Evolutionary conservation across 2,888 invertebrate genomes (phyloP), one percentile per base, ranked within the genome.

Genomic region (Gastrophysa polygoni): DNA sequence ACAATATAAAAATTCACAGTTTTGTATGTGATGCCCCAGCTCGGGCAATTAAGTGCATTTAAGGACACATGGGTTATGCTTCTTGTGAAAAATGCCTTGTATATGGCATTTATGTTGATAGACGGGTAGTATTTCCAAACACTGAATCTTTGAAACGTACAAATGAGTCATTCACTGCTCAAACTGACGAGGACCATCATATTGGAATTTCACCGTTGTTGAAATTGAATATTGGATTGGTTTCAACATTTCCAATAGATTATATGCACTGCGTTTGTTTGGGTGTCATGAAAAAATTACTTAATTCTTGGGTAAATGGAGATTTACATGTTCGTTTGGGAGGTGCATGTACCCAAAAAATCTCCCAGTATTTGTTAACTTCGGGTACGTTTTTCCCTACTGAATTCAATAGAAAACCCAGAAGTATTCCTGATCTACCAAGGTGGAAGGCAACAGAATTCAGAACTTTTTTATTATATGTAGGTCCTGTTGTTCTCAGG

Each of bases 391-490:
- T 29, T 32, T 18, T 52, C 17, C 50, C 57, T 29, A 11, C 14
- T 28, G 62, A 62, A 59, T 50, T 63, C 32, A 60, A 60, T 46
- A 55, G 63, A 32, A 59, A 63, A 44, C 60, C 59, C 7, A 48
- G 63, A 46, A 47, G 38, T 17, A 43, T 63, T 29, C 11, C 14
- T 21, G 63, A 63, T 21, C 14, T 63, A 11, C 14, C 46, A 14
- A 46, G 46, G 6, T 46, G 46, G 46, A 46, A 60, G 47, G 47
- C 32, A 34, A 48, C 52, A 3, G 52, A 59, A 52, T 59, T 61
- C 18, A 24, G 60, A 52, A 49, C 18, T 5, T 62, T 61, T 38
- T 47, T 61, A 28, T 50, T 61, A 38, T 61, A 61, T 43, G 28
- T 46, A 14, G 61, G 61, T 10, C 48, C 50, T 7, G 18, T 61